Base-by-base conservation (phyloP, 2,888 invertebrate genomes). In the Antitype chi region DNA sequence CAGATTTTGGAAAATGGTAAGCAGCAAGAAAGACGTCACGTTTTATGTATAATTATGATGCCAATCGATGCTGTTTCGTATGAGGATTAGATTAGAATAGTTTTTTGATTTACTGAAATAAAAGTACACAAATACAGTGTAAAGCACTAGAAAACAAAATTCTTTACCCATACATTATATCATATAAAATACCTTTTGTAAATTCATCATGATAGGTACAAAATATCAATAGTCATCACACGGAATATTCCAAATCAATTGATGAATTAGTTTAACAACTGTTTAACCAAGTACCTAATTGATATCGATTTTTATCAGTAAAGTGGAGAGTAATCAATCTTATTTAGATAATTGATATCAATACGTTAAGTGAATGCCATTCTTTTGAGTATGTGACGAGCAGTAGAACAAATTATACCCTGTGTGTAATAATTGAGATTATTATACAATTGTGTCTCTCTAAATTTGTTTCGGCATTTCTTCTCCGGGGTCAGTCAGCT, bases 301-400 rank as follows among this genome's bases (percentile, higher is more conserved):
- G 80, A 77, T 77, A 68, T 28, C 20, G 17, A 59, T 17, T n/a
- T 17, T 79, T 80, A 64, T 80, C 71, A 57, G 13, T 32, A 23
- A 25, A 63, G 63, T 57, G 52, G 49, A 63, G n/a, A 52, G 80
- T 52, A 70, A 64, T 78, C 52, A 64, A 64, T 79, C 63, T 52
- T 79, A 57, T 79, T 64, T 70, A 43, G n/a, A 57, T 70, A 57
- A 64, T 79, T 57, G 49, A 57, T 63, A 79, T n/a, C 32, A n/a
- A n/a, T n/a, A 25, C 17, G 43, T 32, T n/a, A 55, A 49, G 15
- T 3, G 25, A 64, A 79, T 79, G 23, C 11, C 32, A 64, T 57
- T 70, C 8, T 47, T 25, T 75, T 76, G 32, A 6, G 13, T 20
- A 53, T 53, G 13, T 77, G 17, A 47, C 17, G 6, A 47, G 59